Conservation (phyloP, 2,888 invertebrate species). For the Drosophila siamana region DNA sequence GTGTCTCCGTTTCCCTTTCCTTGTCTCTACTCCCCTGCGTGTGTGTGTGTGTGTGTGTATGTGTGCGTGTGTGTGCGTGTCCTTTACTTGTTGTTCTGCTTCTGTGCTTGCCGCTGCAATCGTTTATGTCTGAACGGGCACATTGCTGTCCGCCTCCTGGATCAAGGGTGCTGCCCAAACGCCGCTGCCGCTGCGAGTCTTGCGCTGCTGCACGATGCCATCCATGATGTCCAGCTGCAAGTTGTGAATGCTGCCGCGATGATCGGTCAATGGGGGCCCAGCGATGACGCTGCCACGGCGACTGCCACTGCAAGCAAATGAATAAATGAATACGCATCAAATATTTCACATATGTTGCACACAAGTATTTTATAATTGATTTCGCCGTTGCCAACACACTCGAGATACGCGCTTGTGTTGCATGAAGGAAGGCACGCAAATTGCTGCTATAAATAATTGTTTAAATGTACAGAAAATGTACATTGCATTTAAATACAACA, state of each 20-base stretch:
- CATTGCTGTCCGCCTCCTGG: constrained; percentile 83
- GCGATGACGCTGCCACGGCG: constrained; percentile 85
- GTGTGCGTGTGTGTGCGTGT: constrained; percentile 7
- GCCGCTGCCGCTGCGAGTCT: constrained; percentile 87
- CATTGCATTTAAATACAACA: too few species aligned
- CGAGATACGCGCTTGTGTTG: too few species aligned
- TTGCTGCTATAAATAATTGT: too few species aligned
- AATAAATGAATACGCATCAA: too few species aligned
- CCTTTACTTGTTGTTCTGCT: neutral
- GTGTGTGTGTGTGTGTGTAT: neutral
- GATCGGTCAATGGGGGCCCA: constrained; percentile 90
- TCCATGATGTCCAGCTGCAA: constrained; percentile 95
- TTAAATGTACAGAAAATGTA: too few species aligned
- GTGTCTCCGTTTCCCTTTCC: neutral
- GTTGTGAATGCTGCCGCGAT: constrained; percentile 92
- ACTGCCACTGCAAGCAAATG: constrained; percentile 71
- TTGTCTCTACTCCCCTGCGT: neutral
- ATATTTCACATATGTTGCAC: too few species aligned
- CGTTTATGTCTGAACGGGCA: constrained; percentile 84
- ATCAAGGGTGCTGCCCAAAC: constrained; percentile 89
- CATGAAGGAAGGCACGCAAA: too few species aligned
- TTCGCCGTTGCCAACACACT: too few species aligned
- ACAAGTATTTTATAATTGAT: neutral
- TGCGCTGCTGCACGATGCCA: constrained; percentile 92
- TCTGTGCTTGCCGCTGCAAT: neutral